Base-by-base conservation (phyloP, 2,797 vertebrate species). In the Esox lucius region DNA sequence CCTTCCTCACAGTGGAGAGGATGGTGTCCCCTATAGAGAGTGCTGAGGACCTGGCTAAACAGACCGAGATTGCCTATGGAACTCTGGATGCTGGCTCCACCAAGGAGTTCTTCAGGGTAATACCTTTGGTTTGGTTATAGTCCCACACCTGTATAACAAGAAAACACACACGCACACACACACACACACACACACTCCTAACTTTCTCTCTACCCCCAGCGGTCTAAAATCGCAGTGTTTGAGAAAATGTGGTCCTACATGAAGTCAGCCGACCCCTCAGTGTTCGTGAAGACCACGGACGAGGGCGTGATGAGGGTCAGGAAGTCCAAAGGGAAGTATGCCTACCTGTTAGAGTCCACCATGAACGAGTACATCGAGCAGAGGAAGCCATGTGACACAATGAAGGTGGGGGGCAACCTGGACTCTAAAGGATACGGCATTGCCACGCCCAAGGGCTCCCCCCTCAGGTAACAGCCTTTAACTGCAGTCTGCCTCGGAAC, bases 171-270 rank as follows among this genome's bases (percentile, higher is more conserved):
- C 64, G 33, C 16, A 59, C 66, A 26, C 62, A 9, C 46, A 75
- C 66, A 80, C 31, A 15, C 46, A 70, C 46, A 31, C 68, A 19
- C 42, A 48, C 68, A 24, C 68, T 7, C 3, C 5, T 16, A 53
- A 48, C 39, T n/a, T 35, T 3, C 24, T 15, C 66, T 69, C 35
- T 59, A 16, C 71, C 70, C 0, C 0, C 94, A 99, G 98, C 94
- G 98, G 87, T 99, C 98, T 49, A 99, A 99, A 93, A 99, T 99
- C n/a, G 98, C 98, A 0, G 98, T 99, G 80, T 99, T 99, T 91
- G 98, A 99, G 93, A 99, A 99, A 94, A 99, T 99, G 98, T 99
- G 98, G 98, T 98, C 98, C 0, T 99, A 99, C 90, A 99, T 99
- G 98, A 99, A 98, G 88, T 96, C 97, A 2, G 98, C 98, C 0